Percentiles rank a stretch among this genome's conserved stretches.
These are phyloP conservation scores for Seriola aureovittata DNA, from an alignment of 2,113 vertebrate species.

Conservation along the genomic window DNA sequence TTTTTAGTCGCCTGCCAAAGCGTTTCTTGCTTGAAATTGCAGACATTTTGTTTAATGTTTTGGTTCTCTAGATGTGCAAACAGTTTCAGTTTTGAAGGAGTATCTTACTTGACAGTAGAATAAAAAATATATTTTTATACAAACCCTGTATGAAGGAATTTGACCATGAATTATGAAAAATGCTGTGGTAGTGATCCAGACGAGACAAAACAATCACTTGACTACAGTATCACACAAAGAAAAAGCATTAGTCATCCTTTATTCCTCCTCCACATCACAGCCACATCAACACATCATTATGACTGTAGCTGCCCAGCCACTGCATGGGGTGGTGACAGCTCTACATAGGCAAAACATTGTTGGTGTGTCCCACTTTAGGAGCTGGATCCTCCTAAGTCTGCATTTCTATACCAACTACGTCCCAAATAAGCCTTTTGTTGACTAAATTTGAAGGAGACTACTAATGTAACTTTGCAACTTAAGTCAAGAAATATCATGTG, in stretches of 20 bases:
- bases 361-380: background rate
- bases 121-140: background rate
- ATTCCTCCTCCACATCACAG: background rate
- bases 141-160: background rate
- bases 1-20: conserved; percentile 4
- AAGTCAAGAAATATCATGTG: background rate
- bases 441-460: background rate
- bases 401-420: background rate
- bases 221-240: background rate
- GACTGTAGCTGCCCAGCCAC: background rate
- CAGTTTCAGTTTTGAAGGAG: background rate
- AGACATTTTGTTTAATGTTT: conserved; percentile 15
- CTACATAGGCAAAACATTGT: background rate
- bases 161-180: background rate
- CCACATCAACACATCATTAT: background rate
- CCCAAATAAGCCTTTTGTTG: background rate
- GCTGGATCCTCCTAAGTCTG: background rate
- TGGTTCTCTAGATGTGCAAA: background rate
- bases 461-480: background rate
- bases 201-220: background rate
- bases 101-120: background rate
- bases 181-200: background rate
- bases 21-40: background rate
- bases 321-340: background rate
- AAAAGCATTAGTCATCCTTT: background rate